Evolutionary conservation across 2,797 vertebrate genomes (phyloP), one percentile per base, ranked within the genome.

Genomic region (Tokudaia tokunoshimensis): DNA sequence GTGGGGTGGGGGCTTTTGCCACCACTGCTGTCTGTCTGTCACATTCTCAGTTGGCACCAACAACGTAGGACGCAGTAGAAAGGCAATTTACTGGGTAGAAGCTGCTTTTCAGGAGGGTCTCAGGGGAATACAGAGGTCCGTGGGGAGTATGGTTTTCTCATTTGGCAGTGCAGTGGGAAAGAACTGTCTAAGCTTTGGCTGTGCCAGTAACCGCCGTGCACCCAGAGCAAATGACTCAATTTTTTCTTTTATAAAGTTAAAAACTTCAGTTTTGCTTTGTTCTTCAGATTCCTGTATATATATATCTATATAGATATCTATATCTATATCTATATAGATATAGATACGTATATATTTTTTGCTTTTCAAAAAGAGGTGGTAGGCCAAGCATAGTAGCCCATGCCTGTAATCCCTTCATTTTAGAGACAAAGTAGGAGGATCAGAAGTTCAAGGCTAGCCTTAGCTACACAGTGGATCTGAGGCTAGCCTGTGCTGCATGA

Each of bases 21-120:
- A 91, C 34, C 85, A 50, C 61, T 52, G 44, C 81, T 79, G 34
- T 79, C 83, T 82, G 24, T 67, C 84, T 92, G 90, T 85, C 88
- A 93, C 91, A 94, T 80, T 91, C 86, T 97, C 55, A 63, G 63
- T 74, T 91, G 96, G 97, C 89, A 83, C 65, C 31, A 34, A 29
- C 44, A 63, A 50, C 7, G 15, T 15, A 41, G 50, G 9, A 6
- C 0, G 0, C 44, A 12, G 52, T 2, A 20, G 79, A 86, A 88
- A 88, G 76, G 92, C 84, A 52, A 70, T 74, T 74, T 34, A 22
- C 6, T 26, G 31, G 50, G 15, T 14, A 52, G 82, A 80, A 72
- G 75, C 67, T 44, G 63, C 37, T 94, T 96, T 95, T 78, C 59
- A 92, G 76, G 83, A 76, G 57, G 15, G 63, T 92, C 93, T 84